A percentile compares a stretch with the other conserved stretches of the same genome.
These are phyloP conservation scores for Orycteropus afer DNA, from an alignment of 2,113 vertebrate species.

Conservation along the genomic window DNA sequence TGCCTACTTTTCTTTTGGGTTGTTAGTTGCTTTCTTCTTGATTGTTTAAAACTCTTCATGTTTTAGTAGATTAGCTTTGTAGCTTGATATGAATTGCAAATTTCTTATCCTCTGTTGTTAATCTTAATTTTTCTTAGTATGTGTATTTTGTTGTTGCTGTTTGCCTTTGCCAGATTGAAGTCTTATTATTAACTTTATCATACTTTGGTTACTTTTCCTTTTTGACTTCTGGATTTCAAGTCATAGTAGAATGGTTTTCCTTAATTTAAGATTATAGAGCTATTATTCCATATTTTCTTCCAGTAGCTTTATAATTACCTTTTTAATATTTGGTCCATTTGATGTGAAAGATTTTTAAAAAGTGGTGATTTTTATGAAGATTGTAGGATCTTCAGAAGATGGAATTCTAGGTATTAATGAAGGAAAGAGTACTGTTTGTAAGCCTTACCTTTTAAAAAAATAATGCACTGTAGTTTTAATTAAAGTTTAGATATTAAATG, in stretches of 20 bases:
- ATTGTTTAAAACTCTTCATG: not conserved
- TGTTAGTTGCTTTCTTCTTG: constrained; percentile 6
- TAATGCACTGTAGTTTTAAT: not conserved
- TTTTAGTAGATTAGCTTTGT: not conserved
- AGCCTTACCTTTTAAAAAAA: not conserved
- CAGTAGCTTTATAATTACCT: not conserved
- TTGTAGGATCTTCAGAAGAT: constrained; percentile 3
- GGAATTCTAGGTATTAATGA: not conserved
- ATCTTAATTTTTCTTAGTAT: not conserved
- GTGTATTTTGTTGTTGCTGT: not conserved
- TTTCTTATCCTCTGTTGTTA: not conserved
- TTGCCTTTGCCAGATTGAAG: not conserved
- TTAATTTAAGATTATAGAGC: constrained; percentile 20
- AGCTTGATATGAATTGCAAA: constrained; percentile 7
- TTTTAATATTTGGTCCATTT: constrained; percentile 50
- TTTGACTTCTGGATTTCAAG: not conserved
- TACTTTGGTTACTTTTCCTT: not conserved
- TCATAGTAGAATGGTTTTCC: not conserved
- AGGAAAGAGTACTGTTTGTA: not conserved
- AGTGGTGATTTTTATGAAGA: constrained; percentile 3
- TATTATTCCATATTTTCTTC: not conserved
- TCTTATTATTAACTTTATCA: not conserved
- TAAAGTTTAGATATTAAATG: constrained; percentile 30
- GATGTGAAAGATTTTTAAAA: not conserved
- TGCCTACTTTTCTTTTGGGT: not conserved